phyloP scores from a whole-genome alignment of 2,797 vertebrate species.

The Pseudochirops cupreus region DNA sequence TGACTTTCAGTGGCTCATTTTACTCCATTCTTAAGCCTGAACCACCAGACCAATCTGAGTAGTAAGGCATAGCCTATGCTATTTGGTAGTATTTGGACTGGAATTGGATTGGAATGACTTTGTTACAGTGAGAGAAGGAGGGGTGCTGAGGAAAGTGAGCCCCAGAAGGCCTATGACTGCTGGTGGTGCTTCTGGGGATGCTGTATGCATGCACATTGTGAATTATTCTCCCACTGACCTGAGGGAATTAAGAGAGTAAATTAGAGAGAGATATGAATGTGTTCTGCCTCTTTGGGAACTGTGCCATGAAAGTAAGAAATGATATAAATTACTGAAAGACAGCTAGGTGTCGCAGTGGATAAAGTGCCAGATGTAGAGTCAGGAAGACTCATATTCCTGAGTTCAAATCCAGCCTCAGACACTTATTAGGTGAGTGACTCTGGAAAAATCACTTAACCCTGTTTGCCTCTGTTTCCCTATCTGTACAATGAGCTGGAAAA shows the following conservation, averaged over 20 bases:
- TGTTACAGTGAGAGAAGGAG: not conserved
- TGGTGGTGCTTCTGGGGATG: not conserved
- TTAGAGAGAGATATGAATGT: not conserved
- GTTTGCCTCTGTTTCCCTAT: not conserved
- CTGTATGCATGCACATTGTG: not conserved
- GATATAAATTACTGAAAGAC: not conserved
- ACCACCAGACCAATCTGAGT: not conserved
- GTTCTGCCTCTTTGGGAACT: not conserved
- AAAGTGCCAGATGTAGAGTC: not conserved
- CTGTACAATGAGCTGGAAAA: not conserved
- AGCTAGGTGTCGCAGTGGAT: not conserved
- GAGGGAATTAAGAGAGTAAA: not conserved
- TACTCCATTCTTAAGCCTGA: not conserved
- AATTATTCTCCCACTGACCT: not conserved
- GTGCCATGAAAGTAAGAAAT: not conserved
- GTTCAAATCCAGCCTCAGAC: not conserved
- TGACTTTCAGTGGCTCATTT: not conserved
- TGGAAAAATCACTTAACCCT: not conserved
- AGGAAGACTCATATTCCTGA: not conserved
- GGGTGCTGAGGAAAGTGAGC: not conserved
- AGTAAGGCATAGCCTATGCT: not conserved
- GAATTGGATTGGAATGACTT: not conserved
- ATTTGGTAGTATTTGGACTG: not conserved
- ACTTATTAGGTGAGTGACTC: not conserved
- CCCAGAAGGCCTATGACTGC: not conserved